Evolutionary conservation across 2,113 vertebrate species (phyloP).

Genomic region (Megaptera novaeangliae): DNA sequence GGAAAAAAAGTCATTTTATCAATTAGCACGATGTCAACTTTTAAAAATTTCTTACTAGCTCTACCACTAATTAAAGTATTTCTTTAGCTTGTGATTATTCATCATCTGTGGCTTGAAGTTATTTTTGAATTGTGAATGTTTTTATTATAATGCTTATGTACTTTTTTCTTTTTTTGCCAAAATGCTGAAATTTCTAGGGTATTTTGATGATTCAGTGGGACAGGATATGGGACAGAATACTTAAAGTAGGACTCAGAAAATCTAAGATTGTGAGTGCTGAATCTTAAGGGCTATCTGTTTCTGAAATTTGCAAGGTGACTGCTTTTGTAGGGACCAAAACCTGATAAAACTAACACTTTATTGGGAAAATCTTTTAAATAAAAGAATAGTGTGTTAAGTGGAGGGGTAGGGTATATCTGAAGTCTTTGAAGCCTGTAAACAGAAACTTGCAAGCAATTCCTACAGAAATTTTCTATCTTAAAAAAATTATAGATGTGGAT

Average conservation of each 20-base stretch:
- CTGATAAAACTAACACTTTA: background rate
- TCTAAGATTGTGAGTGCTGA: background rate
- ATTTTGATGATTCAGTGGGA: background rate
- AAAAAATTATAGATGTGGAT: background rate
- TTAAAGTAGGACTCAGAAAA: background rate
- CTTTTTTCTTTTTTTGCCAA: background rate
- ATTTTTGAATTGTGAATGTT: background rate
- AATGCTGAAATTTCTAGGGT: background rate
- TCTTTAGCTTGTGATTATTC: background rate
- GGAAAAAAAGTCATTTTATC: background rate
- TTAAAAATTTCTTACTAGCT: background rate
- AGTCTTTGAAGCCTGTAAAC: background rate
- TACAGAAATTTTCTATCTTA: background rate
- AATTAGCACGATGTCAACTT: background rate
- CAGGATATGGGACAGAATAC: background rate
- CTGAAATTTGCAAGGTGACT: background rate
- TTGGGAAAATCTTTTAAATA: background rate
- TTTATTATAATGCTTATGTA: background rate
- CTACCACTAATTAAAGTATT: background rate
- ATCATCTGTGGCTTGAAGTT: background rate
- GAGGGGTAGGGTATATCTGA: background rate
- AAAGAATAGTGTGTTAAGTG: background rate
- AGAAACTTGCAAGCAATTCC: background rate
- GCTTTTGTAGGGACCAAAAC: background rate
- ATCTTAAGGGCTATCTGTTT: background rate